Percentiles rank a stretch among this genome's conserved stretches.
phyloP scores from a whole-genome alignment of 2,888 invertebrate genomes.

The Tridacna crocea region DNA sequence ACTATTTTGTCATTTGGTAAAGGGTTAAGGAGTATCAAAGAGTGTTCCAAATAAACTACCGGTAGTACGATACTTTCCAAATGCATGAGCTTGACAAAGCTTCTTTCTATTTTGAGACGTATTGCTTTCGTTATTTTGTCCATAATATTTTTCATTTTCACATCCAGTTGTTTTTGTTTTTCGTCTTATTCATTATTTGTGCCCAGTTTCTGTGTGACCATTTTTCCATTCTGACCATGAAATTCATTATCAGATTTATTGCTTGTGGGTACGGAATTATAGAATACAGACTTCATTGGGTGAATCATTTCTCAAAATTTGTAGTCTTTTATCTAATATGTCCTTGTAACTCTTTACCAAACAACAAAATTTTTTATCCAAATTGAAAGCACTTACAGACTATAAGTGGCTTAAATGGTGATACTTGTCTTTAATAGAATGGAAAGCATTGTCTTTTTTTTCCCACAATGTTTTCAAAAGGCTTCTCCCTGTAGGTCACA shows the following conservation, averaged over 20 bases:
- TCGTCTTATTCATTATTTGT: neutral
- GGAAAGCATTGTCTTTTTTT: neutral
- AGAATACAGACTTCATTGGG: too few relatives aligned
- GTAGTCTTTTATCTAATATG: too few relatives aligned
- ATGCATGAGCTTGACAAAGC: conserved; percentile 4
- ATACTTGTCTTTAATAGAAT: too few relatives aligned
- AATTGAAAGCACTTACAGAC: too few relatives aligned
- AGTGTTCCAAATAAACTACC: too few relatives aligned
- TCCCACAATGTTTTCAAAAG: neutral
- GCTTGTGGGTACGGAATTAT: neutral
- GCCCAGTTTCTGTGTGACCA: neutral
- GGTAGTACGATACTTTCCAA: neutral
- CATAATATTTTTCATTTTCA: conserved; percentile 17
- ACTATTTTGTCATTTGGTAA: too few relatives aligned
- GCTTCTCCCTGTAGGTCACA: too few relatives aligned
- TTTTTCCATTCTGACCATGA: neutral
- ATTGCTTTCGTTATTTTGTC: neutral
- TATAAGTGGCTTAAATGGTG: too few relatives aligned
- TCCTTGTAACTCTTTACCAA: too few relatives aligned
- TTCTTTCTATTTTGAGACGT: neutral
- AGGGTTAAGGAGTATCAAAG: too few relatives aligned
- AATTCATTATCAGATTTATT: neutral
- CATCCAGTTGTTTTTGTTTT: conserved; percentile 13
- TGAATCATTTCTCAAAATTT: too few relatives aligned
- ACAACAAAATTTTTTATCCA: too few relatives aligned